Percentiles rank a stretch among this genome's conserved stretches.
Conservation (phyloP, 2,888 invertebrate genomes). For the Ernsta delagoae region DNA sequence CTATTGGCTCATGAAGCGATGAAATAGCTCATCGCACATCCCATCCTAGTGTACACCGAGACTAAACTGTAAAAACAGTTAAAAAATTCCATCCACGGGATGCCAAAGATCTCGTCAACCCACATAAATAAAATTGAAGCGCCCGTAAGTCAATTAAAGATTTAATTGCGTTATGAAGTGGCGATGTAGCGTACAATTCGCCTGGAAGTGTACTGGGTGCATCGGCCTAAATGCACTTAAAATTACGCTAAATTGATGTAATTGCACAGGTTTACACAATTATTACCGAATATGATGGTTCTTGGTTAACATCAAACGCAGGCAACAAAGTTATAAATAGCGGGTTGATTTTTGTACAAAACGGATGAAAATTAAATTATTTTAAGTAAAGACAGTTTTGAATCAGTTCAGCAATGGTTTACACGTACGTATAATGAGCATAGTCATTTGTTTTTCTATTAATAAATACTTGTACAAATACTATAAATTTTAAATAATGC, state of each 20-base stretch:
- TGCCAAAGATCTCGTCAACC: conserved; percentile 34
- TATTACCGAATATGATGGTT: conserved; percentile 9
- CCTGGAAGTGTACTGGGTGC: conserved; percentile 11
- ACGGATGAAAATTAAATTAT: too few species aligned
- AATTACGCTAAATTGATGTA: conserved; percentile 21
- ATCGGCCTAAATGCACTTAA: conserved; percentile 15
- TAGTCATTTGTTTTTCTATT: too few species aligned
- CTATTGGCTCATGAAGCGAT: neutral
- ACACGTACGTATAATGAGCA: too few species aligned
- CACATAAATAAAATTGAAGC: conserved; percentile 35
- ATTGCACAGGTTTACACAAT: conserved; percentile 10
- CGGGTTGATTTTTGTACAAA: too few species aligned
- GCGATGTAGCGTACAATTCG: conserved; percentile 13
- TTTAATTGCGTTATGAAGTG: conserved; percentile 37
- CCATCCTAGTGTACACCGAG: neutral
- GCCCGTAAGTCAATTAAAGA: conserved; percentile 27
- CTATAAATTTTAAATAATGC: too few species aligned
- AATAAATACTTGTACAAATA: too few species aligned
- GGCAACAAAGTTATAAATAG: too few species aligned
- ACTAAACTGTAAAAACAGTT: conserved; percentile 17
- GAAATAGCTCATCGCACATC: neutral
- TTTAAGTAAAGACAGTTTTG: too few species aligned
- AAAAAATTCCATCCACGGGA: conserved; percentile 26
- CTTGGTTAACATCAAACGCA: neutral
- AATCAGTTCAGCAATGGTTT: too few species aligned